Percentiles rank a stretch among this genome's conserved stretches.
Conservation (phyloP, 2,113 vertebrate species). For the Muscicapa adusta region DNA sequence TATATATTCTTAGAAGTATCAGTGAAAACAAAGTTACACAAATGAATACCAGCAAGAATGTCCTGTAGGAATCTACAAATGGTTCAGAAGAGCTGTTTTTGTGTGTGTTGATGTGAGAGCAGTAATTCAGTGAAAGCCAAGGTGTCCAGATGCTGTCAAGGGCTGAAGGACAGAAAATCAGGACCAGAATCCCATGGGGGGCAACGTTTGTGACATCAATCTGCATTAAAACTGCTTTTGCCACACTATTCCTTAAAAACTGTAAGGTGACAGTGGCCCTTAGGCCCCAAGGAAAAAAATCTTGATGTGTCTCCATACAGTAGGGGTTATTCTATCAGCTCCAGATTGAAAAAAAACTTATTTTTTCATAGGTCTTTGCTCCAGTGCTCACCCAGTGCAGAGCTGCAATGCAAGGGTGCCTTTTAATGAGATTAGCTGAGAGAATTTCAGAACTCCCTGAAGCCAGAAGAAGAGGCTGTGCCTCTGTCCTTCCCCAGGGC, state of each 20-base stretch:
- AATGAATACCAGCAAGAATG: neutral
- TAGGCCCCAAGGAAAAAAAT: neutral
- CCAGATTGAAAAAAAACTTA: neutral
- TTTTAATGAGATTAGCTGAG: neutral
- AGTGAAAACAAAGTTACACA: neutral
- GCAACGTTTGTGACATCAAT: fast-evolving
- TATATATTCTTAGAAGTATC: neutral
- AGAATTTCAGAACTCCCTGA: neutral
- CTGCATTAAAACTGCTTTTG: neutral
- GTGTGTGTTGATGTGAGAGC: neutral
- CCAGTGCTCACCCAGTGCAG: neutral
- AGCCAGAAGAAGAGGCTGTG: neutral
- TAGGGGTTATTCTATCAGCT: neutral
- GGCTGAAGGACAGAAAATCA: neutral
- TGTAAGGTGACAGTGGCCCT: neutral
- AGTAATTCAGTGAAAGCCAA: neutral
- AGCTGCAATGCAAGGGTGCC: neutral
- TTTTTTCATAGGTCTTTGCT: neutral
- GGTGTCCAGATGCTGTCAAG: neutral
- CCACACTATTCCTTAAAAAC: neutral
- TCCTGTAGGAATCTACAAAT: neutral
- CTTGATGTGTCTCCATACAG: neutral
- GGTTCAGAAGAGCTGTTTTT: neutral
- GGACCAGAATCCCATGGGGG: neutral
- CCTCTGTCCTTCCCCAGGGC: neutral